Percentiles rank a stretch among this genome's conserved stretches.
These are phyloP conservation scores for Rhadina sibilatrix DNA, from an alignment of 2,113 vertebrate genomes.

Conservation along the genomic window DNA sequence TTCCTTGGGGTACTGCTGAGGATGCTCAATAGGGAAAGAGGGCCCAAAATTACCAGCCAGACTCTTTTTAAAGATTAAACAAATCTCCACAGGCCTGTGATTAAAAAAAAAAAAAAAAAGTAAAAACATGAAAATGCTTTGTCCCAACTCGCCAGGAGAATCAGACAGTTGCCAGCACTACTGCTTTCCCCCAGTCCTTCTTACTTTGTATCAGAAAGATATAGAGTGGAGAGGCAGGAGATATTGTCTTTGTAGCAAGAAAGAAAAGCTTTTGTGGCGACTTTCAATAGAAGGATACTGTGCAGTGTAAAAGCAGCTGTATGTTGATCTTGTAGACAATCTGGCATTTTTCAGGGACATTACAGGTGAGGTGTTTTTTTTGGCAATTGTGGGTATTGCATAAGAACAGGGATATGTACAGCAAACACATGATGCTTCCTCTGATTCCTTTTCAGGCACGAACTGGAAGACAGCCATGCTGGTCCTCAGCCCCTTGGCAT, in stretches of 20 bases:
- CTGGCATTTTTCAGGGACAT: neutral
- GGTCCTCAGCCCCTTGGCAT: constrained; percentile 82
- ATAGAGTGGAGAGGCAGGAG: neutral
- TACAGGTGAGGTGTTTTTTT: neutral
- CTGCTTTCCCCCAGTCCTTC: neutral
- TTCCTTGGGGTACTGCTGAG: neutral
- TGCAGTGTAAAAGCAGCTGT: neutral
- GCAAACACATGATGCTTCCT: neutral
- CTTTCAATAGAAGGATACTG: neutral
- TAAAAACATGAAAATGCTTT: neutral
- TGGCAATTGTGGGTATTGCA: fast-evolving
- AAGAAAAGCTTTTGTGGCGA: neutral
- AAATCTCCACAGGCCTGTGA: neutral
- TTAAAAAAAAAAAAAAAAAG: neutral
- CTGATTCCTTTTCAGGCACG: constrained; percentile 66
- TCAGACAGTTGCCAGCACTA: fast-evolving
- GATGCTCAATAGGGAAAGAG: neutral
- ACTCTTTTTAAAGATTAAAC: neutral
- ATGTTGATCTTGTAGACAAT: neutral
- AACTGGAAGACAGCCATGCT: constrained; percentile 87
- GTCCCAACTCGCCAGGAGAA: neutral
- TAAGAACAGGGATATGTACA: neutral
- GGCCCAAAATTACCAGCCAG: neutral
- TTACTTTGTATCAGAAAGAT: neutral
- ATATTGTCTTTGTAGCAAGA: neutral